These are phyloP conservation scores for Agapostemon virescens DNA, from an alignment of 2,888 invertebrate species.

Conservation along the genomic window DNA sequence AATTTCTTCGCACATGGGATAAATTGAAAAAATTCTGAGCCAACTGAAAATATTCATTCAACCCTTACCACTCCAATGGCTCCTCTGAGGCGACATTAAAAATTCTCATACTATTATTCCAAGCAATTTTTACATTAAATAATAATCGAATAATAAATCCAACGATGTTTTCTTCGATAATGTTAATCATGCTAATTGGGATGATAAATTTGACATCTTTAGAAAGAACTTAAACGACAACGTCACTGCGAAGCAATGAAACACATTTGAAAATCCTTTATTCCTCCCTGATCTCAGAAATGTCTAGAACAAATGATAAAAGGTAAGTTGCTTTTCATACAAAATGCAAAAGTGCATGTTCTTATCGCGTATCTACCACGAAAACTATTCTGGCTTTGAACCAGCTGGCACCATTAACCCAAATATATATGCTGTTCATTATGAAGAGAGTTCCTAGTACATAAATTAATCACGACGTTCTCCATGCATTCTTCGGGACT, in stretches of 20 bases:
- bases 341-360: slow-evolving; percentile 38
- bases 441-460: slow-evolving; percentile 50
- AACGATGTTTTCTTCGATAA: too few species aligned
- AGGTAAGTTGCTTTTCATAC: slow-evolving; percentile 10
- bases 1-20: slow-evolving; percentile 14
- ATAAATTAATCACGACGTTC: slow-evolving; percentile 61
- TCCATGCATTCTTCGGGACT: slow-evolving; percentile 40
- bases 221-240: not conserved
- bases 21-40: slow-evolving; percentile 19
- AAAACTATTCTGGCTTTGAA: slow-evolving; percentile 60
- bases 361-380: slow-evolving; percentile 43
- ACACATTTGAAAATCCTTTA: not conserved
- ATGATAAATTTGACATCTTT: too few species aligned
- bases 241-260: not conserved
- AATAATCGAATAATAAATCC: too few species aligned
- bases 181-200: too few species aligned
- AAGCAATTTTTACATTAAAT: too few species aligned
- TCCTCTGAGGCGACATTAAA: too few species aligned
- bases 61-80: too few species aligned
- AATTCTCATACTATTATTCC: too few species aligned
- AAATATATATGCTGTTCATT: slow-evolving; percentile 62
- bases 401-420: slow-evolving; percentile 67
- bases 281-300: not conserved
- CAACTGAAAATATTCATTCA: too few species aligned
- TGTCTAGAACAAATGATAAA: not conserved